phyloP scores from a whole-genome alignment of 2,113 vertebrate genomes.

The Mus spicilegus region DNA sequence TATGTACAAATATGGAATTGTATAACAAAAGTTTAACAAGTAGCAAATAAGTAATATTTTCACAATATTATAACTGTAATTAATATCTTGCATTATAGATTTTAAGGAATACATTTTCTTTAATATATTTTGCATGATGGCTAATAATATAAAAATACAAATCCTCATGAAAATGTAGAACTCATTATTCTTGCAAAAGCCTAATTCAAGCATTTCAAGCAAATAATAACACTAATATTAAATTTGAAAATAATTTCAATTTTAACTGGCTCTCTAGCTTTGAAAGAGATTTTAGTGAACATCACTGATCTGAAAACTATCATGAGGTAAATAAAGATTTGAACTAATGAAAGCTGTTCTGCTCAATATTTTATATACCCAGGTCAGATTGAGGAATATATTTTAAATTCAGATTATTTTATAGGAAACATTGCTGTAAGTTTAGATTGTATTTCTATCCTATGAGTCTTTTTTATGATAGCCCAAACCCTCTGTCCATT shows the following conservation, averaged over 20 bases:
- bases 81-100: not conserved
- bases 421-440: not conserved
- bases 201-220: not conserved
- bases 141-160: not conserved
- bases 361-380: not conserved
- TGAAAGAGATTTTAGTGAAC: not conserved
- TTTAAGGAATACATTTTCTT: slow-evolving; percentile 15
- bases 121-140: not conserved
- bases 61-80: not conserved
- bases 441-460: not conserved
- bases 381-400: not conserved
- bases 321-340: not conserved
- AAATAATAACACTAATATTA: not conserved
- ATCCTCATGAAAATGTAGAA: not conserved
- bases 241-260: not conserved
- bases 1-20: not conserved
- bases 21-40: not conserved
- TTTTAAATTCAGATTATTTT: not conserved
- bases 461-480: not conserved
- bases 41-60: not conserved
- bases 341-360: not conserved
- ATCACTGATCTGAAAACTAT: not conserved
- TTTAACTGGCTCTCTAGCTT: not conserved
- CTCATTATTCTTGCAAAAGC: not conserved
- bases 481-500: too few species aligned